These are phyloP conservation scores for Caranx ignobilis DNA, from an alignment of 2,113 vertebrate species.

Conservation along the genomic window DNA sequence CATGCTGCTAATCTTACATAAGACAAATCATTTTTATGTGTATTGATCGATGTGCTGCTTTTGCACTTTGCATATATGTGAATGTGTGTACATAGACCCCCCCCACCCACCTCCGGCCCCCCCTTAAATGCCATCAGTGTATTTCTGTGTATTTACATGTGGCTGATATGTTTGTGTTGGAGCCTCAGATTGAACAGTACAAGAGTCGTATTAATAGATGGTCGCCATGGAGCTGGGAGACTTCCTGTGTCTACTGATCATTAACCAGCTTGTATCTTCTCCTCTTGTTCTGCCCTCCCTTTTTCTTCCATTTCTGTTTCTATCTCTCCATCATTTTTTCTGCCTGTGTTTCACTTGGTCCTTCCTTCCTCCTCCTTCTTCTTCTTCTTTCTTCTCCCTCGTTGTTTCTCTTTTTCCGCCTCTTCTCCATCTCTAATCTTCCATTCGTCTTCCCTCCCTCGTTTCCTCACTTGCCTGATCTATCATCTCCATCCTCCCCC, in stretches of 20 bases:
- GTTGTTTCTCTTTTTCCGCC: neutral
- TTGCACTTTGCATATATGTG: constrained; percentile 66
- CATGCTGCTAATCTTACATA: constrained; percentile 57
- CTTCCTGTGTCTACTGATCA: constrained; percentile 61
- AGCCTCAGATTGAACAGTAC: constrained; percentile 44
- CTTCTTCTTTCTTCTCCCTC: neutral
- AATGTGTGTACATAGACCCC: constrained; percentile 26
- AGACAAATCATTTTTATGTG: constrained; percentile 61
- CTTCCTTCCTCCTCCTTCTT: neutral
- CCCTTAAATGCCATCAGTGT: constrained; percentile 44
- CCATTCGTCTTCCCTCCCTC: neutral
- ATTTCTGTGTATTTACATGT: constrained; percentile 66
- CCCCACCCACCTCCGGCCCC: neutral
- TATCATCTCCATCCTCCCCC: too few relatives aligned
- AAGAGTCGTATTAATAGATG: constrained; percentile 64
- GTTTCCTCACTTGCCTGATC: neutral
- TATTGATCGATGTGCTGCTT: constrained; percentile 68
- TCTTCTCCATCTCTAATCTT: neutral
- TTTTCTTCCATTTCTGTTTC: neutral
- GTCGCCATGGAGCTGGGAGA: constrained; percentile 71
- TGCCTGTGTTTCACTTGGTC: neutral
- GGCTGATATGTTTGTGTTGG: constrained; percentile 52
- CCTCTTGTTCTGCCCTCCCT: neutral
- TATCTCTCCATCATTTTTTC: accelerated
- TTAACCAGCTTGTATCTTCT: constrained; percentile 45